Evolutionary conservation across 2,888 invertebrate genomes (phyloP), one percentile per base, ranked within the genome.

Genomic region (Lepeophtheirus nordmannii): DNA sequence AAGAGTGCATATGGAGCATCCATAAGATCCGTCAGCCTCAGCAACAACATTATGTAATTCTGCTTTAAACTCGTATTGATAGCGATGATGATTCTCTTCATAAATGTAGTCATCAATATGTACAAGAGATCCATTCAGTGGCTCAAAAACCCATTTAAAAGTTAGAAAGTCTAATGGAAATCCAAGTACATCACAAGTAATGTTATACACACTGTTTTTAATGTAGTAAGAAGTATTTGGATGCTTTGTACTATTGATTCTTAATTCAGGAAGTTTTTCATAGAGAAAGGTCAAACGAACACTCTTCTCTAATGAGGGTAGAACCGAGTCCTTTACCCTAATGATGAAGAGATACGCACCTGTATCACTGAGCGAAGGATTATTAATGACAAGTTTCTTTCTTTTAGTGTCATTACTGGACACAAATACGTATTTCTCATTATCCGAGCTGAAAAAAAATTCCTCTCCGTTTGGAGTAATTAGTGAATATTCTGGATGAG

Each of bases 71-170:
- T 46, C 8, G 17, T 46, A 46, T 17, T 46, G 53, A 38, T 60
- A 60, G 20, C 10, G 60, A 23, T 60, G 30, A 10, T 60, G 60
- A 60, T 17, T 60, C 7, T 23, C 14, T 22, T 38, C 60, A 30
- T 22, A 23, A 14, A n/a, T 20, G n/a, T 60, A 38, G 23, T 60
- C 38, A 23, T 22, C 37, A 10, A 38, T 37, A 1, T 17, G 60
- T 1, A 10, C 2, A 37, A 37, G 37, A 2, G 1, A 8, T 17
- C 23, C 22, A 20, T 60, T 14, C 1, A 30, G 1, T 62, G 30
- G 38, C 14, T 17, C 12, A 39, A 62, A 62, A 9, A 40, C 39
- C 62, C 62, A 62, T 41, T 62, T 12, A 20, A 62, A n/a, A 40
- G n/a, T 62, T 17, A 9, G 10, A 12, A 38, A 17, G 62, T 62